Evolutionary conservation across 2,888 invertebrate genomes (phyloP).

Genomic region (Archips crataeganus): DNA sequence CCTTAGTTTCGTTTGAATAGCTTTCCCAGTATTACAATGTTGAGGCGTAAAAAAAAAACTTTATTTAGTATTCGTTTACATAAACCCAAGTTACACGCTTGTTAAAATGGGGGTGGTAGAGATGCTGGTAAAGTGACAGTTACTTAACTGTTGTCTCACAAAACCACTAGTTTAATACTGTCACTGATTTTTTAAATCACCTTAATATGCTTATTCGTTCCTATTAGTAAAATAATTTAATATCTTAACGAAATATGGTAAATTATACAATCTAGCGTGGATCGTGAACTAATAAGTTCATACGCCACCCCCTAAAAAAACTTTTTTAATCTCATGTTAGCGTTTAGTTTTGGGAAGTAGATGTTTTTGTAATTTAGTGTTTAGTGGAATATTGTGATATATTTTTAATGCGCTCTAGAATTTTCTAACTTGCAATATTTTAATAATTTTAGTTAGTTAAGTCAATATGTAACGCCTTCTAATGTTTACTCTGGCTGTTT

Average conservation of each 20-base stretch:
- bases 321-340: constrained; percentile 50
- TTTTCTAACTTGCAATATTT: constrained; percentile 48
- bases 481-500: background rate
- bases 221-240: constrained; percentile 30
- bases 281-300: background rate
- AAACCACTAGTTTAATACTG: background rate
- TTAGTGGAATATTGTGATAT: constrained; percentile 48
- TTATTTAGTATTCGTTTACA: constrained; percentile 46
- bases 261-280: constrained; percentile 9
- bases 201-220: constrained; percentile 26
- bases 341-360: constrained; percentile 47
- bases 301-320: constrained; percentile 29
- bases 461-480: constrained; percentile 35
- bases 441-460: constrained; percentile 24
- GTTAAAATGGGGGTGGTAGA: constrained; percentile 34
- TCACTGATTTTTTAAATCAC: background rate
- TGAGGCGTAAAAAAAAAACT: constrained; percentile 60
- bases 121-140: constrained; percentile 14
- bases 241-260: constrained; percentile 11
- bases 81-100: constrained; percentile 46
- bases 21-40: constrained; percentile 73
- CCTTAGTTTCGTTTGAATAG: constrained; percentile 47
- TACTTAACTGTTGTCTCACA: background rate
- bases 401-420: constrained; percentile 53
- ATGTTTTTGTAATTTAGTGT: constrained; percentile 41